Base-by-base conservation (phyloP, 2,797 vertebrate genomes). In the Gymnothorax reevesii region DNA sequence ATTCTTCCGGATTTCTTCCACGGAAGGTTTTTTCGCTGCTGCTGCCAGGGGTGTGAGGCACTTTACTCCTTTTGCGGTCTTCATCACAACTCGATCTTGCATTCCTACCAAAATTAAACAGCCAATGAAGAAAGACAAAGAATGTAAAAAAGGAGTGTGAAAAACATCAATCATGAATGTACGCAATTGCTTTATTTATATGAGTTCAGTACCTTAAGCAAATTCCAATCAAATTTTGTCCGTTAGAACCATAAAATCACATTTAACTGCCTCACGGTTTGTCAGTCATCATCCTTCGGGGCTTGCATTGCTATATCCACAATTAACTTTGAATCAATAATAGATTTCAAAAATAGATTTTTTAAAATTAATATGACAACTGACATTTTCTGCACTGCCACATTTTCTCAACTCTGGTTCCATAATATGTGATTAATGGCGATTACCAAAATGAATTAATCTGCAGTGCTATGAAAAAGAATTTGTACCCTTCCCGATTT, bases 1-100 rank as follows among this genome's bases (percentile, higher is more conserved):
- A 42, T 97, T 99, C 89, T 97, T 96, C 88, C 99, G 96, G 94
- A 99, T 99, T 89, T 99, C 97, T 87, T 99, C 98, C 87, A 97
- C 95, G 89, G 98, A 99, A 80, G 98, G 98, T 90, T 98, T 96
- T 93, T 95, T 99, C 64, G 97, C 95, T 89, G 95, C 87, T 84
- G 97, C 89, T 64, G 95, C 92, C 0, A 92, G 84, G 8, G 93
- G 91, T 52, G 73, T 15, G 13, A 42, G 13, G 20, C 73, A 77
- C 42, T 77, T 77, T 52, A 5, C 73, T 77, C 33, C 12, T 94
- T 97, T 99, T 89, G 94, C 95, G 88, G 94, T 98, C 94, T 97
- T 99, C 2, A 91, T 22, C 60, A 97, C 97, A 25, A 96, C 96
- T 91, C 97, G 98, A 83, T 94, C 93, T 57, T 95, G 94, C 91